These are phyloP conservation scores for Alectoris magna DNA, from an alignment of 2,797 vertebrate species.

Conservation along the genomic window DNA sequence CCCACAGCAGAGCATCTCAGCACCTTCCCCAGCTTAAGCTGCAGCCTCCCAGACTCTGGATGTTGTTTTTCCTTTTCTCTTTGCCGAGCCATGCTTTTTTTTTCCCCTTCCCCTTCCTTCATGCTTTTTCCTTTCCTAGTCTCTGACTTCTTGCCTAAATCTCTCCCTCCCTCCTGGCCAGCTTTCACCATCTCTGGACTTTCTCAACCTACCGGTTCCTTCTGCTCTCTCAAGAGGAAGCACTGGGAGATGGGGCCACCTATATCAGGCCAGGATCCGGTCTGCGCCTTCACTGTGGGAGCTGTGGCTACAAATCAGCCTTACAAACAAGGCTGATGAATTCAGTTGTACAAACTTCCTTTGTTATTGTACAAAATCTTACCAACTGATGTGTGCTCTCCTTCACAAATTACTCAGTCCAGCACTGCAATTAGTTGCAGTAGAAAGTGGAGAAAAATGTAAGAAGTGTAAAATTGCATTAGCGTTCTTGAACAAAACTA, in stretches of 20 bases:
- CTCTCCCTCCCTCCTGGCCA: neutral
- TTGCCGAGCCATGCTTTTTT: neutral
- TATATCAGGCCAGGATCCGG: neutral
- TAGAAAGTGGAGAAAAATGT: neutral
- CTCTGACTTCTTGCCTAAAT: neutral
- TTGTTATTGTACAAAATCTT: neutral
- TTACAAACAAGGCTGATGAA: neutral
- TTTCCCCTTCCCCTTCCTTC: neutral
- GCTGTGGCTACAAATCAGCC: neutral
- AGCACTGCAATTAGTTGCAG: neutral
- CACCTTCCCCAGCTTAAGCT: accelerated
- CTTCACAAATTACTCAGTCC: neutral
- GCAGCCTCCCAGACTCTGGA: neutral
- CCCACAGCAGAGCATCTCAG: accelerated
- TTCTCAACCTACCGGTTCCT: accelerated
- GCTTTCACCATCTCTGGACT: neutral
- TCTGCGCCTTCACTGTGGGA: neutral
- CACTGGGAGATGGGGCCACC: neutral
- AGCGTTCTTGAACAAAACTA: neutral
- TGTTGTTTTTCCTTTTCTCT: neutral
- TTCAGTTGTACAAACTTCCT: neutral
- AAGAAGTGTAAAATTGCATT: slow-evolving; percentile 3
- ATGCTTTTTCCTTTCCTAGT: neutral
- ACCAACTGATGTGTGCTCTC: neutral
- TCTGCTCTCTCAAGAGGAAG: neutral